Base-by-base conservation (phyloP, 2,888 invertebrate species). In the Drosophila acutilabella region DNA sequence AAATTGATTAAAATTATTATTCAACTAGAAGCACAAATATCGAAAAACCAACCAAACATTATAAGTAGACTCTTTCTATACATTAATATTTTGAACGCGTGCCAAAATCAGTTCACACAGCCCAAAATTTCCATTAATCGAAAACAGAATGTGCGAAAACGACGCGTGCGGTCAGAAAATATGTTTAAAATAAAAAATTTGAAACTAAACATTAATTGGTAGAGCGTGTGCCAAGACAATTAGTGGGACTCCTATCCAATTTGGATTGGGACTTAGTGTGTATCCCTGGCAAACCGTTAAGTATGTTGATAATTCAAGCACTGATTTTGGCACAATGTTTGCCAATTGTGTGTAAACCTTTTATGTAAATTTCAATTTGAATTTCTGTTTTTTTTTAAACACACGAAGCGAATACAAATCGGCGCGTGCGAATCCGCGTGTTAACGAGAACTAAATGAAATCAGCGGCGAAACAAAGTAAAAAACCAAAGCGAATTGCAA, bases 371-470 rank as follows among this genome's bases (percentile, higher is more conserved):
- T 38, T 53, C 14, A 38, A 38, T 33, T 41, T 30, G 36, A 14
- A 33, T 42, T 44, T 8, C 18, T 45, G 16, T 36, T 45, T 10
- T 30, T 18, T 16, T 30, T 18, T n/a, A 10, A 10, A 11, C 47
- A 41, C 23, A 47, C 42, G 20, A n/a, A 53, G 48, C 56, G 44
- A 62, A 61, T 69, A 53, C 20, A 59, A 66, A 58, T 58, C 45
- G 18, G 64, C 74, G 80, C 80, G 82, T 85, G 82, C 85, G 71
- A 80, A 81, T 74, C 84, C 89, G 88, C 84, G 81, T 87, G 81
- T 81, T 79, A 87, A 71, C 72, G 74, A 74, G 74, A 73, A 91
- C 90, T 88, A 85, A 88, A 79, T 78, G 72, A 77, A 78, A 67
- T 64, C 53, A 26, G 33, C 48, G 51, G 30, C 59, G 54, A 52